Evolutionary conservation across 2,888 invertebrate genomes (phyloP).

Genomic region (Drosophila testacea): DNA sequence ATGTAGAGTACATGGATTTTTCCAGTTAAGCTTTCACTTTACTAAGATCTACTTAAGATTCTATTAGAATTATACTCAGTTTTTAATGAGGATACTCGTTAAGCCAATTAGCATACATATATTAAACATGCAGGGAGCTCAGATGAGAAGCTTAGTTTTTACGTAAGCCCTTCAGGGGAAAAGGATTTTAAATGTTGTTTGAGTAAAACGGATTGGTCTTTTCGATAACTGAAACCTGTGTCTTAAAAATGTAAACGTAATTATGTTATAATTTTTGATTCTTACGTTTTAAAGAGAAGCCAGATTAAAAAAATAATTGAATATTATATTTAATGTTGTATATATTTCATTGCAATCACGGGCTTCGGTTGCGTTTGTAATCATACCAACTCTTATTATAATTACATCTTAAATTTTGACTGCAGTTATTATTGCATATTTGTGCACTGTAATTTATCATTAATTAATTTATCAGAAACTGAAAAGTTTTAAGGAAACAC

Average conservation of each 20-base stretch:
- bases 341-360: too few species aligned
- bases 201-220: too few species aligned
- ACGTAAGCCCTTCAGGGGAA: neutral
- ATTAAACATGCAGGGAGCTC: too few species aligned
- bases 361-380: too few species aligned
- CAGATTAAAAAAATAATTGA: too few species aligned
- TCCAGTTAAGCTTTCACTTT: neutral
- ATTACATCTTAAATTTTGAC: neutral
- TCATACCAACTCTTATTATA: neutral
- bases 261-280: too few species aligned
- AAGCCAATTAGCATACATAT: neutral
- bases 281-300: too few species aligned
- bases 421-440: constrained; percentile 9
- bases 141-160: neutral
- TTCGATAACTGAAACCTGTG: too few species aligned
- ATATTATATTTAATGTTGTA: too few species aligned
- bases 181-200: too few species aligned
- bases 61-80: neutral
- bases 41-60: neutral
- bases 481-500: constrained; percentile 48
- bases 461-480: constrained; percentile 57
- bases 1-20: neutral
- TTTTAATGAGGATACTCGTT: neutral
- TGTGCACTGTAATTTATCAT: constrained; percentile 45
- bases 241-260: too few species aligned